Percentiles rank a stretch among this genome's conserved stretches.
Evolutionary conservation across 1,140 invertebrate species (phyloP).

Genomic region (Tenebrio molitor): DNA sequence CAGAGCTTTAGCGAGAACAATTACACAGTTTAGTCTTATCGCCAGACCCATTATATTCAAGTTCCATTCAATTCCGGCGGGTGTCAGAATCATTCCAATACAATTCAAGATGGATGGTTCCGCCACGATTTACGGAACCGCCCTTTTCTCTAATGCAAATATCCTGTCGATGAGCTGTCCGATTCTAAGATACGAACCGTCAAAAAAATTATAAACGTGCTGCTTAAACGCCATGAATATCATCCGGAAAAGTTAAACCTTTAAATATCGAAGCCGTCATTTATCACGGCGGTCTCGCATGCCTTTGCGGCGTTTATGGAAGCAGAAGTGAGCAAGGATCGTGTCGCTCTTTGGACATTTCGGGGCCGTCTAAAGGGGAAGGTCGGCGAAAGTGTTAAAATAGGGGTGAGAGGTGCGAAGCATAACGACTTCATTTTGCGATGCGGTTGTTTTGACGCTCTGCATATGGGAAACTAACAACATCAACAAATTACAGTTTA

Average conservation of each 20-base stretch:
- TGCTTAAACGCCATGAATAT: constrained; percentile 5
- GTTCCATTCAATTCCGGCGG: constrained; percentile 55
- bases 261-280: not conserved
- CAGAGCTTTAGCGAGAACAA: constrained; percentile 50
- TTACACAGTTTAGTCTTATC: constrained; percentile 58
- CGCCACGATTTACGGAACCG: constrained; percentile 45
- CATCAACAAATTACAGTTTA: too few species aligned
- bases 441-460: too few species aligned
- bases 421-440: too few species aligned
- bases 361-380: too few species aligned
- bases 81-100: constrained; percentile 60
- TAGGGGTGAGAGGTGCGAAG: too few species aligned
- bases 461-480: too few species aligned
- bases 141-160: constrained; percentile 57
- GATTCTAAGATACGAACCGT: constrained; percentile 50
- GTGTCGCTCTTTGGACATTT: too few species aligned
- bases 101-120: constrained; percentile 60
- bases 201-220: constrained; percentile 43
- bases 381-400: too few species aligned
- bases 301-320: too few species aligned
- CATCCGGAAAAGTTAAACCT: not conserved
- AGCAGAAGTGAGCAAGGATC: too few species aligned
- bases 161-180: constrained; percentile 54
- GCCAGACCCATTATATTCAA: constrained; percentile 53
- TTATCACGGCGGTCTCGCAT: not conserved